Evolutionary conservation across 2,888 invertebrate genomes (phyloP).

Genomic region (Crocallis elinguaria): DNA sequence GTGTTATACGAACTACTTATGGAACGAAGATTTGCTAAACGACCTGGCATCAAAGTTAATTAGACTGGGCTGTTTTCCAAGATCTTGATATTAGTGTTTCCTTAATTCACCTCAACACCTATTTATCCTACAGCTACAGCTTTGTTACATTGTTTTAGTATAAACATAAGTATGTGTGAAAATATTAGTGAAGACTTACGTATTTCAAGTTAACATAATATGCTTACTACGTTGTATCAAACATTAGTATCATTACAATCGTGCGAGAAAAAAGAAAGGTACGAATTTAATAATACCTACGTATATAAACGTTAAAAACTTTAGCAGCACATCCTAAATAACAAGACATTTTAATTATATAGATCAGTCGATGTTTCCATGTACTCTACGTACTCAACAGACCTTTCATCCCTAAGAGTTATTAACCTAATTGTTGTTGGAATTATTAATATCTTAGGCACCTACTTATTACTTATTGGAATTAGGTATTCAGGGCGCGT

Average conservation of each 20-base stretch:
- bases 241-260: too few species aligned
- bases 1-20: slow-evolving; percentile 36
- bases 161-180: too few species aligned
- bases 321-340: too few species aligned
- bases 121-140: slow-evolving; percentile 12
- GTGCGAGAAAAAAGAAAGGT: too few species aligned
- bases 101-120: slow-evolving; percentile 35
- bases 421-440: slow-evolving; percentile 20
- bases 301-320: too few species aligned
- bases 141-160: slow-evolving; percentile 11
- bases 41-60: slow-evolving; percentile 45
- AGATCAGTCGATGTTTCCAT: too few species aligned
- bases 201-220: too few species aligned
- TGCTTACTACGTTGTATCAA: too few species aligned
- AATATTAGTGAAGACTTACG: not conserved
- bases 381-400: slow-evolving; percentile 9
- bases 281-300: too few species aligned
- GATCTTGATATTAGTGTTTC: slow-evolving; percentile 40
- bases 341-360: too few species aligned
- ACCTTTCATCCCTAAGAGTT: slow-evolving; percentile 1
- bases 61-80: slow-evolving; percentile 43
- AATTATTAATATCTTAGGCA: slow-evolving; percentile 25
- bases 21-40: slow-evolving; percentile 52
- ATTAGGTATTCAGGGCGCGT: slow-evolving; percentile 63
- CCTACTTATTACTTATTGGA: slow-evolving; percentile 41